Conservation (phyloP, 2,888 invertebrate genomes). For the Marasmarcha lunaedactyla region DNA sequence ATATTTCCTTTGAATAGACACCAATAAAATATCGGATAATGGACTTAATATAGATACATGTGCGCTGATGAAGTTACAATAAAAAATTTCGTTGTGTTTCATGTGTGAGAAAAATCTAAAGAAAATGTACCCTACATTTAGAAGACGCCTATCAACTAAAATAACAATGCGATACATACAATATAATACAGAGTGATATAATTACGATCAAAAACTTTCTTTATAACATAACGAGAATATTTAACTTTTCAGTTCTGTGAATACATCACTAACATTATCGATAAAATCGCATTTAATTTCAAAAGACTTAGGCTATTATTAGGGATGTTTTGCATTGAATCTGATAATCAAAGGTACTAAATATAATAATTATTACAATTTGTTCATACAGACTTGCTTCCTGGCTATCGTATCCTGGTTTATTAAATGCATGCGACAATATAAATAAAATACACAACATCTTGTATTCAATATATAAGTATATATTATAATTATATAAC, state of each 20-base stretch:
- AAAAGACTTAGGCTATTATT: slow-evolving; percentile 1
- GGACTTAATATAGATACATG: slow-evolving; percentile 34
- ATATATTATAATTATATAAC: slow-evolving; percentile 27
- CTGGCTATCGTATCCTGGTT: slow-evolving; percentile 7
- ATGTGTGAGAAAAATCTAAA: slow-evolving; percentile 24
- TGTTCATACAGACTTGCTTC: slow-evolving; percentile 1
- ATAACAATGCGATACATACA: slow-evolving; percentile 59
- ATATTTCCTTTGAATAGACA: slow-evolving; percentile 50
- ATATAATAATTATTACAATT: too few relatives aligned
- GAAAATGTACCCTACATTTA: slow-evolving; percentile 25
- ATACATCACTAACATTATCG: slow-evolving; percentile 61
- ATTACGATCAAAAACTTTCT: slow-evolving; percentile 45
- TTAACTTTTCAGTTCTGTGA: slow-evolving; percentile 70
- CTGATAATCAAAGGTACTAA: too few relatives aligned
- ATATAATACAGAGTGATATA: slow-evolving; percentile 47
- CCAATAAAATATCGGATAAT: slow-evolving; percentile 46
- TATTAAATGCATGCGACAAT: slow-evolving; percentile 17
- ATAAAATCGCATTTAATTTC: slow-evolving; percentile 30
- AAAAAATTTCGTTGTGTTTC: slow-evolving; percentile 50
- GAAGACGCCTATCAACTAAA: slow-evolving; percentile 60
- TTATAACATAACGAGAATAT: slow-evolving; percentile 66
- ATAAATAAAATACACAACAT: slow-evolving; percentile 37
- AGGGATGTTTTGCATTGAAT: slow-evolving; percentile 8
- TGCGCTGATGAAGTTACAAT: slow-evolving; percentile 24
- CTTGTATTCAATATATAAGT: slow-evolving; percentile 24